phyloP scores from a whole-genome alignment of 2,888 invertebrate genomes.

The Tiliacea aurago region DNA sequence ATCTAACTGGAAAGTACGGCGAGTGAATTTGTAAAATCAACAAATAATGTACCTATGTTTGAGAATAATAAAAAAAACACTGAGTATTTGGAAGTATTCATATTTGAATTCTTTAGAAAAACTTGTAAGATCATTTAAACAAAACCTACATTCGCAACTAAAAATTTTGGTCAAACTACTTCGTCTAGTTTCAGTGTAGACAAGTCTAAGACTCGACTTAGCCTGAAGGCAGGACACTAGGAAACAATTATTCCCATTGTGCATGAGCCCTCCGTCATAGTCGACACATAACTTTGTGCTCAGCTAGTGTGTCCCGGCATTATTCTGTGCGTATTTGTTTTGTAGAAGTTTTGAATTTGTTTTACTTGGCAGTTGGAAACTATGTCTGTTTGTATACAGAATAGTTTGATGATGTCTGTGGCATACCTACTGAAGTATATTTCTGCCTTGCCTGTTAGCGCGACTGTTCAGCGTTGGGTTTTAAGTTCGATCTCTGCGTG shows the following conservation, averaged over 20 bases:
- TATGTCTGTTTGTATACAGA: neutral
- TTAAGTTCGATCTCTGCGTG: too few species aligned
- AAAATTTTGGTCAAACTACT: constrained; percentile 14
- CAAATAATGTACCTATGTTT: too few species aligned
- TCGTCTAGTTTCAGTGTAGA: constrained; percentile 6
- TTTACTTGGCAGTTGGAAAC: neutral
- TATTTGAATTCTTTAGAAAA: too few species aligned
- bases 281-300: constrained; percentile 25
- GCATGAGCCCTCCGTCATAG: constrained; percentile 32
- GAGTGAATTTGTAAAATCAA: too few species aligned
- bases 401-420: neutral
- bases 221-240: constrained; percentile 55
- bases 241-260: constrained; percentile 60
- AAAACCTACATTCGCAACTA: neutral
- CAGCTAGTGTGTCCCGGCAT: constrained; percentile 31
- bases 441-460: too few species aligned
- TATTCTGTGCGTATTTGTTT: constrained; percentile 33
- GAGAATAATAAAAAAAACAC: too few species aligned
- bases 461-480: neutral
- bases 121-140: neutral
- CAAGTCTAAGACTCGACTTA: constrained; percentile 16
- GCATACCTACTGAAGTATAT: neutral
- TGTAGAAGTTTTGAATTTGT: constrained; percentile 24
- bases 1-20: too few species aligned
- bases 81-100: neutral